Evolutionary conservation across 2,888 invertebrate species (phyloP), one percentile per base, ranked within the genome.

Genomic region (Drosophila nr. perissopoda): DNA sequence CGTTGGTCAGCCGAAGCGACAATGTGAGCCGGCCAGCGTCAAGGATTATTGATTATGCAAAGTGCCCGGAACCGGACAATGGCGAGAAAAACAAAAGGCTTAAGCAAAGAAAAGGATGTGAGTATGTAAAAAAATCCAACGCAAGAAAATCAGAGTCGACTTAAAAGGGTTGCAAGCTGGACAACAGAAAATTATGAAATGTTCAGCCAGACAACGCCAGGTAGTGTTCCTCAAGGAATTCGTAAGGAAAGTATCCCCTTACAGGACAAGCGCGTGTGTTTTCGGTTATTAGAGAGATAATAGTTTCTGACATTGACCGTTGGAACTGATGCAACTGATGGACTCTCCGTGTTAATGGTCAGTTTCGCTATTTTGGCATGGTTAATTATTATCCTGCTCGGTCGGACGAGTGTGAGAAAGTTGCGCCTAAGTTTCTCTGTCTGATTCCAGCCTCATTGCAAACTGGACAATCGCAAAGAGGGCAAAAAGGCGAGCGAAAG

Each of bases 1-100:
- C 81, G 71, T 81, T 82, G 88, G 91, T 91, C 92, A 91, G 84
- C 88, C 68, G 29, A 68, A 71, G 85, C 79, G 81, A 89, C 81
- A 92, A 92, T 89, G 84, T 76, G 82, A 69, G 84, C 74, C 70
- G 77, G 82, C 90, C 70, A 79, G 82, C 91, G 92, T 91, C 91
- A 91, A 91, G 92, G 92, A 92, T 92, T 92, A 92, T 92, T 92
- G 92, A 92, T 92, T 92, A 92, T 92, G 91, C 91, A 91, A 92
- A 92, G 90, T 91, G 89, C 81, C 86, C 81, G 66, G 66, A 76
- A 75, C 76, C 66, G 82, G 79, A 87, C 82, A 88, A 83, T 81
- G 82, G 74, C 73, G 73, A 68, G 88, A 83, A 82, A 88, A 87
- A 87, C 77, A 90, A 92, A 90, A 79, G 91, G 89, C 90, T 91